Evolutionary conservation across 1,140 invertebrate species (phyloP).

Genomic region (Lysiphlebus fabarum): DNA sequence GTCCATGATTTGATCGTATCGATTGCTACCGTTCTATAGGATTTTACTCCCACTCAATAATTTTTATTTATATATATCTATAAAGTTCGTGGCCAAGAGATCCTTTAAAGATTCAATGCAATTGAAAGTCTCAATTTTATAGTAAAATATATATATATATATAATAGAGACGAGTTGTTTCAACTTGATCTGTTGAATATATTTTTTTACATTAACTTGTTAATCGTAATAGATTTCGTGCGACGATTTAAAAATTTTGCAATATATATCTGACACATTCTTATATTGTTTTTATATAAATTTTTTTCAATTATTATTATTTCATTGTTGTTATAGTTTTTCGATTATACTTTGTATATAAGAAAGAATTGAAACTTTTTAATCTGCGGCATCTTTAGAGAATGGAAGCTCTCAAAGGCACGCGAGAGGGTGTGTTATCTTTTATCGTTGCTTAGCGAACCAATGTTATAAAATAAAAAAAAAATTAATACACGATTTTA

Average conservation of each 20-base stretch:
- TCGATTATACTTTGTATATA: neutral
- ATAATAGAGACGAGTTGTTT: conserved; percentile 21
- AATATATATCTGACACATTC: too few relatives aligned
- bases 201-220: neutral
- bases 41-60: neutral
- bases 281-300: too few relatives aligned
- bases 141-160: too few relatives aligned
- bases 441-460: conserved; percentile 15
- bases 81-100: neutral
- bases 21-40: conserved; percentile 29
- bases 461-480: neutral
- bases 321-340: too few relatives aligned
- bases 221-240: conserved; percentile 22
- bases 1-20: conserved; percentile 27
- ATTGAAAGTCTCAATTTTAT: too few relatives aligned
- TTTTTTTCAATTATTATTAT: too few relatives aligned
- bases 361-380: neutral
- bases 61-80: neutral
- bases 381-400: conserved; percentile 38
- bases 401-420: conserved; percentile 26
- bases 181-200: conserved; percentile 1
- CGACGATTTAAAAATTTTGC: neutral
- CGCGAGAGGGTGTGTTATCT: conserved; percentile 30
- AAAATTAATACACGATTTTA: too few relatives aligned
- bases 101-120: too few relatives aligned